Evolutionary conservation across 2,113 vertebrate species (phyloP), one percentile per base, ranked within the genome.

Genomic region (Colaptes auratus): DNA sequence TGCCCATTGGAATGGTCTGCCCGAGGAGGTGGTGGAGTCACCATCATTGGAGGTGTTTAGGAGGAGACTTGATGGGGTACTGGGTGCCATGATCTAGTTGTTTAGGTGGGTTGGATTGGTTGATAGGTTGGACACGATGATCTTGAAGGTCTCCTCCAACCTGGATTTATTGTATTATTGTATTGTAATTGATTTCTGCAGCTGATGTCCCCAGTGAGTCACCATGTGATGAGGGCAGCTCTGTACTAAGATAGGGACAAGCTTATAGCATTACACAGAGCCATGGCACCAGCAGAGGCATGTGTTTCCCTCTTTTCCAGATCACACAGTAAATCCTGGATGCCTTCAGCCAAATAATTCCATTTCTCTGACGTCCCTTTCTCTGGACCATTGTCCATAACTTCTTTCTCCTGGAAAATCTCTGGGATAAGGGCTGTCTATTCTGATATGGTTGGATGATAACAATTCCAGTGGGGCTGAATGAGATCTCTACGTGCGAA

Each of bases 391-490:
- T 42, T 93, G 80, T 53, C 88, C 61, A 61, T 84, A 53, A 93
- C 88, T 95, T 93, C 86, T 94, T 90, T 90, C 90, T 86, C 75
- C 56, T 75, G 53, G 80, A 15, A 92, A 90, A 93, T 86, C 82
- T 86, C 60, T 91, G 65, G 44, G 73, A 86, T 88, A 88, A 86
- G 73, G 25, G n/a, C 7, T 83, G 76, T 95, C 69, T 90, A 46
- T 92, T 94, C 77, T 67, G 76, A 84, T 48, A 78, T 71, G 61
- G 88, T 93, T 92, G 77, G 58, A 92, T 75, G 30, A 65, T 48
- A 65, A 61, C 1, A 4, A n/a, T 86, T 88, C 76, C 85, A 91
- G 33, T 50, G 59, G 33, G 69, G 30, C 44, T 91, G 82, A 95
- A 91, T 88, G 76, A 85, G 53, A 91, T 42, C 76, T 88, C 82